A percentile compares a stretch with the other conserved stretches of the same genome.
Conservation (phyloP, 2,797 vertebrate species). For the Mycteria americana region DNA sequence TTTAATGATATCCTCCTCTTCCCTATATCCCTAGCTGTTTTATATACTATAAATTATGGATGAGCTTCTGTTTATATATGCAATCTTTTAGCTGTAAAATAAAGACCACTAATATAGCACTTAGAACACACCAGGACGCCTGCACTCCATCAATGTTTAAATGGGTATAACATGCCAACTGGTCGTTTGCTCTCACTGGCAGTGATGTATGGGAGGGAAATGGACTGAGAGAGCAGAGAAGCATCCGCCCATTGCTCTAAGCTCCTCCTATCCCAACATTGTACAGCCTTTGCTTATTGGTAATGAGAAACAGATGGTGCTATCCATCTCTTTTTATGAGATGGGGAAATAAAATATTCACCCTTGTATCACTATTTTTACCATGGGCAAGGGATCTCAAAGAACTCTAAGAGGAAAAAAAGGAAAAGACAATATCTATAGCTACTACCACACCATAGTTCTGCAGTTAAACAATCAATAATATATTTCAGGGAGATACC, state of each 20-base stretch:
- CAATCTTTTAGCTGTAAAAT: constrained; percentile 41
- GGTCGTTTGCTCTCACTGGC: neutral
- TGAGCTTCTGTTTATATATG: constrained; percentile 27
- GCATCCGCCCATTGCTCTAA: neutral
- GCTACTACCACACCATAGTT: neutral
- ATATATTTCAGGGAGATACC: neutral
- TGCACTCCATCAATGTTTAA: neutral
- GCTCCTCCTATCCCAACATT: neutral
- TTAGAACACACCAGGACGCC: neutral
- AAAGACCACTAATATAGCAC: constrained; percentile 17
- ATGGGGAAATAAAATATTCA: constrained; percentile 30
- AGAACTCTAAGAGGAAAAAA: neutral
- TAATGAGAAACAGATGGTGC: constrained; percentile 21
- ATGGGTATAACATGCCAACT: neutral
- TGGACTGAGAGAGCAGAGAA: neutral
- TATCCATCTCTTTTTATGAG: constrained; percentile 10
- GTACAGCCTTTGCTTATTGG: neutral
- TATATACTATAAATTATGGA: constrained; percentile 46
- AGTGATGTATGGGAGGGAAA: neutral
- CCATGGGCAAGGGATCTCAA: neutral
- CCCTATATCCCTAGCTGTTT: constrained; percentile 15
- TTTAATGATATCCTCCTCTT: constrained; percentile 49
- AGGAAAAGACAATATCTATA: neutral
- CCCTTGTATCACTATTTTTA: neutral
- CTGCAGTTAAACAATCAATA: neutral